A percentile compares a stretch with the other conserved stretches of the same genome.
Evolutionary conservation across 2,797 vertebrate species (phyloP).

Genomic region (Distichodus sexfasciatus): DNA sequence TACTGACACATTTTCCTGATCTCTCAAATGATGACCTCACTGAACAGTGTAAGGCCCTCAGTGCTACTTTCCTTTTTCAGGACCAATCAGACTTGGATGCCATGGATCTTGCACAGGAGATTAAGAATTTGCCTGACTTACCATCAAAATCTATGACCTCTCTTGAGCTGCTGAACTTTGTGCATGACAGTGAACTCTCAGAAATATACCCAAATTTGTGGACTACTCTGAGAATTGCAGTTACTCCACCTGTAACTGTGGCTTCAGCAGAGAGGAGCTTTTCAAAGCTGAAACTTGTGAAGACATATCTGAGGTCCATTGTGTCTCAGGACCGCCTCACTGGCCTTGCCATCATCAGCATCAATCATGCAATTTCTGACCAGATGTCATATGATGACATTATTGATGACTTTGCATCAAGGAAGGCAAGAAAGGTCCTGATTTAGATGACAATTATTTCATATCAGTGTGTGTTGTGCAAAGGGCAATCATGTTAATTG

Average conservation of each 20-base stretch:
- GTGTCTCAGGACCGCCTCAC: not conserved
- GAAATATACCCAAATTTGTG: not conserved
- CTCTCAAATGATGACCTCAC: not conserved
- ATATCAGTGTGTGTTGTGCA: no score
- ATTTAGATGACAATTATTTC: no score
- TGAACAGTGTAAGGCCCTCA: not conserved
- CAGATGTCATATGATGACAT: slow-evolving; percentile 55
- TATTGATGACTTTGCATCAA: not conserved
- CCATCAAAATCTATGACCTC: not conserved
- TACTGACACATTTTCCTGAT: not conserved
- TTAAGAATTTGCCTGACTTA: not conserved
- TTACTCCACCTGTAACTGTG: not conserved
- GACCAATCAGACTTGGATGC: no score
- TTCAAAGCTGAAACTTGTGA: not conserved
- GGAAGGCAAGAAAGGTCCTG: not conserved
- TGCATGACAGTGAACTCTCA: not conserved
- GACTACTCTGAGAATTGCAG: not conserved
- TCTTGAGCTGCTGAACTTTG: not conserved
- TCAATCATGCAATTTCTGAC: not conserved
- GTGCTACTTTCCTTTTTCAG: no score
- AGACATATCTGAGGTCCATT: not conserved
- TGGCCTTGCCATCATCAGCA: slow-evolving; percentile 13
- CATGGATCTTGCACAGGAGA: not conserved
- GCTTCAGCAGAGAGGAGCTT: not conserved
- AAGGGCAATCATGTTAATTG: no score